These are phyloP conservation scores for Lutjanus erythropterus DNA, from an alignment of 2,113 vertebrate genomes.

Conservation along the genomic window DNA sequence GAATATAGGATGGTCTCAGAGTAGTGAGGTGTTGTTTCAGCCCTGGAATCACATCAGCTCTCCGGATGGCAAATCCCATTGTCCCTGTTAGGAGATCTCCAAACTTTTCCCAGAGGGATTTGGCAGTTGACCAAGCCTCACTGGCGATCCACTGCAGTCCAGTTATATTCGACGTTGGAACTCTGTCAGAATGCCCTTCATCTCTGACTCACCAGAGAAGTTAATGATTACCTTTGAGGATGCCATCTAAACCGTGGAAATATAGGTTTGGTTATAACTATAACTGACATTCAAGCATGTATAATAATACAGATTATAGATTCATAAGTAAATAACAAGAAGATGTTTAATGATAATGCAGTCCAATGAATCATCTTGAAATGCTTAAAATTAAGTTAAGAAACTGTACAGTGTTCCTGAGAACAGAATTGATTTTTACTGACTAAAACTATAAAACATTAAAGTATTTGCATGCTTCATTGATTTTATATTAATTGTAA, in stretches of 20 bases:
- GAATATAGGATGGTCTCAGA: constrained; percentile 41
- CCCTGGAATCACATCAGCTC: constrained; percentile 74
- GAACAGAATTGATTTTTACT: background rate
- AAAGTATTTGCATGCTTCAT: background rate
- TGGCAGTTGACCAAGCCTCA: constrained; percentile 82
- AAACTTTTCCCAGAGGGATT: constrained; percentile 75
- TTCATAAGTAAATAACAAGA: background rate
- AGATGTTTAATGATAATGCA: background rate
- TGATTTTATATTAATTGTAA: too few species aligned
- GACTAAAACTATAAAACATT: background rate
- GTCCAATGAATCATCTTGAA: background rate
- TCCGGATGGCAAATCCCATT: constrained; percentile 81
- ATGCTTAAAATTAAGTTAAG: background rate
- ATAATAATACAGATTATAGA: background rate
- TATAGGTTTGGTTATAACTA: background rate
- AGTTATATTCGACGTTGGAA: constrained; percentile 71
- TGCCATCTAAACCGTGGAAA: constrained; percentile 43
- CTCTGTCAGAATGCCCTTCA: constrained; percentile 76
- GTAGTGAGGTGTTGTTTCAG: constrained; percentile 68
- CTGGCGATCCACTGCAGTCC: constrained; percentile 82
- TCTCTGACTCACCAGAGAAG: constrained; percentile 79
- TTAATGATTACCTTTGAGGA: constrained; percentile 80
- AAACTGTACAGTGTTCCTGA: background rate
- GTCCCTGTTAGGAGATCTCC: constrained; percentile 75
- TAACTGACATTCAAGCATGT: background rate